Evolutionary conservation across 2,888 invertebrate species (phyloP), one percentile per base, ranked within the genome.

Genomic region (Azorinus chamasolen): DNA sequence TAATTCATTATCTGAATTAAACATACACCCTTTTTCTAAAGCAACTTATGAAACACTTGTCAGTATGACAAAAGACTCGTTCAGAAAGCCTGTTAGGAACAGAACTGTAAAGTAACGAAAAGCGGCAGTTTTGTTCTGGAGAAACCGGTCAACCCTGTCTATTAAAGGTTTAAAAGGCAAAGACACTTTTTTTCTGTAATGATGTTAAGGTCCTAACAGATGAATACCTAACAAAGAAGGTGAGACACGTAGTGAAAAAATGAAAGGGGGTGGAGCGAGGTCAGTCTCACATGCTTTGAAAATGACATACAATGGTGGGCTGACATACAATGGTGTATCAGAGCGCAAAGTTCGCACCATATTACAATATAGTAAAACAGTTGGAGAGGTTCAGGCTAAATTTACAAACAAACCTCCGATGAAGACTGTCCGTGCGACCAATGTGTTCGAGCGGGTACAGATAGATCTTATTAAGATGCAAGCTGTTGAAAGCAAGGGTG

Each of bases 311-410:
- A n/a, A 2, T 3, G n/a, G n/a, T n/a, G n/a, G n/a, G n/a, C n/a
- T n/a, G n/a, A n/a, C n/a, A n/a, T n/a, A n/a, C n/a, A n/a, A n/a
- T n/a, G 53, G 53, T 53, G 16, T 53, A 14, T 8, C 16, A 5
- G 53, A 53, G 22, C 53, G 1, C 10, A 5, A 16, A 1, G 6
- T 25, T 8, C 25, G 3, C 2, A 24, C n/a, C 2, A 22, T 53
- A 12, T 20, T 53, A 24, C n/a, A 2, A 2, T 22, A 48, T 12
- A 53, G 53, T 53, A 53, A 53, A 25, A 53, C 16, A 16, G 16
- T n/a, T 27, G 53, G 53, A 20, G 27, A 53, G 22, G 16, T 53
- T 8, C 53, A 53, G 27, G 53, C 53, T 16, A 53, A 53, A 25
- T 32, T 32, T 10, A 32, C 32, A 32, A 32, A 32, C 10, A 32